A percentile compares a stretch with the other conserved stretches of the same genome.
Evolutionary conservation across 1,140 invertebrate species (phyloP).

Genomic region (Pissodes strobi): DNA sequence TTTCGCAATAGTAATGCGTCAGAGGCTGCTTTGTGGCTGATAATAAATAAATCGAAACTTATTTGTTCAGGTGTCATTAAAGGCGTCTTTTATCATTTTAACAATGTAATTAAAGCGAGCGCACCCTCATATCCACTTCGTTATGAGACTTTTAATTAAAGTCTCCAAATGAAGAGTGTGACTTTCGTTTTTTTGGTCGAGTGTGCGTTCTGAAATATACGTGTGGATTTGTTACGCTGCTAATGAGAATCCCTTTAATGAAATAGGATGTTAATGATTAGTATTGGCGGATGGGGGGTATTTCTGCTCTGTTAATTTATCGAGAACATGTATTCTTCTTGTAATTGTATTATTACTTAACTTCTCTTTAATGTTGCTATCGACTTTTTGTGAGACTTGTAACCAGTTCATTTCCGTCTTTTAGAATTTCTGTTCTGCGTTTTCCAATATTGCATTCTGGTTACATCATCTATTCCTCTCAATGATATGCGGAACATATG

Average conservation of each 20-base stretch:
- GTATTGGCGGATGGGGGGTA: no score
- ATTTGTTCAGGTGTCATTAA: slow-evolving; percentile 42
- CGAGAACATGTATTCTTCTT: no score
- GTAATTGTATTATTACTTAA: no score
- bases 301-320: no score
- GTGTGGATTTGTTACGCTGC: slow-evolving; percentile 16
- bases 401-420: no score
- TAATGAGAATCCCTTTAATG: slow-evolving; percentile 19
- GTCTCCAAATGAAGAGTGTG: slow-evolving; percentile 31
- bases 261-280: neutral
- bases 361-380: no score
- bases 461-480: no score
- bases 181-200: slow-evolving; percentile 24
- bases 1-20: slow-evolving; percentile 9
- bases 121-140: slow-evolving; percentile 30
- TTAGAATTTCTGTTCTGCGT: no score
- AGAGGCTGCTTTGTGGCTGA: slow-evolving; percentile 30
- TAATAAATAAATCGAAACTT: slow-evolving; percentile 39
- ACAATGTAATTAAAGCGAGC: slow-evolving; percentile 39
- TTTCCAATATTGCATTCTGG: no score
- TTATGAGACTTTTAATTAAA: slow-evolving; percentile 38
- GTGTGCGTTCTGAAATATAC: slow-evolving; percentile 16
- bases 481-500: no score
- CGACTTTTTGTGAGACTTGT: no score
- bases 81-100: slow-evolving; percentile 34